phyloP scores from a whole-genome alignment of 1,140 invertebrate genomes.

The Oscheius sp. region DNA sequence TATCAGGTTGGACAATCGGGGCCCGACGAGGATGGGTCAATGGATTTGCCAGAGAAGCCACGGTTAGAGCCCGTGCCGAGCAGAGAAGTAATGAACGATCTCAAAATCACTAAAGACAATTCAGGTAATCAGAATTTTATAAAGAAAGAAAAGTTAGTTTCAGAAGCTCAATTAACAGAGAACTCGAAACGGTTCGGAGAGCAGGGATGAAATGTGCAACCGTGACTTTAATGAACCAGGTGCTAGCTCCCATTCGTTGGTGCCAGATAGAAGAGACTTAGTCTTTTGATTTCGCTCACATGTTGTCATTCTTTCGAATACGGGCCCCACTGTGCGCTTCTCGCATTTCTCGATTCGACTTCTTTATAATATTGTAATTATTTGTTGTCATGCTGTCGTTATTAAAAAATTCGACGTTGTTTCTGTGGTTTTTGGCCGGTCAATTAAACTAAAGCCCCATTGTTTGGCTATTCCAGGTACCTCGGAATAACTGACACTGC shows the following conservation, averaged over 20 bases:
- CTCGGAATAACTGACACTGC: too few relatives aligned
- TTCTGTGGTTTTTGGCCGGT: neutral
- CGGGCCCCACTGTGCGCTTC: neutral
- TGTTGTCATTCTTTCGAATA: neutral
- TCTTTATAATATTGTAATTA: neutral
- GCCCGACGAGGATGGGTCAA: neutral
- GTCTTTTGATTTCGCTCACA: neutral
- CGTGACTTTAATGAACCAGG: neutral
- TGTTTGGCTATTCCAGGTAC: too few relatives aligned
- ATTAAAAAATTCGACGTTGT: neutral
- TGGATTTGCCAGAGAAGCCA: too few relatives aligned
- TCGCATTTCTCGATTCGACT: constrained; percentile 1
- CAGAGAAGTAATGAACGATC: neutral
- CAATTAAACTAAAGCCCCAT: neutral
- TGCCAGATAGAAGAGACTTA: neutral
- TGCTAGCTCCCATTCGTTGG: neutral
- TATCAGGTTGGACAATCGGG: neutral
- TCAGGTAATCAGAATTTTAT: neutral
- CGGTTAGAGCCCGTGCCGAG: neutral
- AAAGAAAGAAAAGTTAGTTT: neutral
- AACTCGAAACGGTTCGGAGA: neutral
- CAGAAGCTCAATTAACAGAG: neutral
- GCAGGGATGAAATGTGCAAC: neutral
- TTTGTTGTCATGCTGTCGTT: neutral
- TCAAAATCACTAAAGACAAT: neutral